These are phyloP conservation scores for Helicolenus hilgendorfi DNA, from an alignment of 2,797 vertebrate species.

Conservation along the genomic window DNA sequence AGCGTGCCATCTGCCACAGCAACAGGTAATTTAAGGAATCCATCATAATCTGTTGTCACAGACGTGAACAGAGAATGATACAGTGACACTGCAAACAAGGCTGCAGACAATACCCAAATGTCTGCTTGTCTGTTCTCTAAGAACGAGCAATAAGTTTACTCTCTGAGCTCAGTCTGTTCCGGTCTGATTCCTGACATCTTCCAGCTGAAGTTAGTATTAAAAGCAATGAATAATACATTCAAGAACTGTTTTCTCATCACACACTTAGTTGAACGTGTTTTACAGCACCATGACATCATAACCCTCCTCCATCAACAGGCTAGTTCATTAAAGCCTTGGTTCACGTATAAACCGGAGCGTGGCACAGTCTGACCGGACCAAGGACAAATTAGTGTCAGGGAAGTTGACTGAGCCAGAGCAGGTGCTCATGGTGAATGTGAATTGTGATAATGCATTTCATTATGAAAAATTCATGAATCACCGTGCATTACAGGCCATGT, in stretches of 20 bases:
- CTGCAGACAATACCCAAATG: constrained; percentile 23
- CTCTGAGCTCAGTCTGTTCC: constrained; percentile 1
- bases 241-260: constrained; percentile 7
- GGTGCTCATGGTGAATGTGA: constrained; percentile 60
- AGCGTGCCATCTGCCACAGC: constrained; percentile 79
- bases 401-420: constrained; percentile 57
- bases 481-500: constrained; percentile 21
- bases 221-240: constrained; percentile 14
- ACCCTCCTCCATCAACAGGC: not conserved
- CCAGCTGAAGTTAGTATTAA: not conserved
- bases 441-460: constrained; percentile 57
- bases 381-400: constrained; percentile 68
- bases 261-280: constrained; percentile 26
- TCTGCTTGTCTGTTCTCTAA: constrained; percentile 15
- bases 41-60: constrained; percentile 62
- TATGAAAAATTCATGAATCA: constrained; percentile 84
- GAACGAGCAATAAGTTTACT: constrained; percentile 21
- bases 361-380: constrained; percentile 32
- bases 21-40: constrained; percentile 75
- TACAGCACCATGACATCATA: constrained; percentile 22
- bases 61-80: constrained; percentile 22
- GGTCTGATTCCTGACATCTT: not conserved
- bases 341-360: not conserved
- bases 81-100: constrained; percentile 25
- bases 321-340: not conserved